Conservation (phyloP, 1,140 invertebrate genomes). For the Oryzaephilus surinamensis region DNA sequence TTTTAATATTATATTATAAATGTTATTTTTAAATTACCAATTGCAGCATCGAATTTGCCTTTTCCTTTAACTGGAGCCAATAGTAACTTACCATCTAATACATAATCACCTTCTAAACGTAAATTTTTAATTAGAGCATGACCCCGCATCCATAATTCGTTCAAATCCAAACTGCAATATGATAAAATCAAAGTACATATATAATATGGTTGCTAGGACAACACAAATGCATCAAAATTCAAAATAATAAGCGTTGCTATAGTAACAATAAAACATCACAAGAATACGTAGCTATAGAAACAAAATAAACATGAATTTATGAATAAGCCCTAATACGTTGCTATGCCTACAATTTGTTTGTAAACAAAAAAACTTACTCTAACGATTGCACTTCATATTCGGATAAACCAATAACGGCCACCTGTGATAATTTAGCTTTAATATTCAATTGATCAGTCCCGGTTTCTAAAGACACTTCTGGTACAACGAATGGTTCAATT, state of each 20-base stretch:
- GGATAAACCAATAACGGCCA: conserved; percentile 46
- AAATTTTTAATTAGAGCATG: conserved; percentile 11
- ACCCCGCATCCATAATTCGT: too few relatives aligned
- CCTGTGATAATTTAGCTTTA: conserved; percentile 53
- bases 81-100: conserved; percentile 19
- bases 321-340: too few relatives aligned
- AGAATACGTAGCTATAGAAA: too few relatives aligned
- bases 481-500: conserved; percentile 34
- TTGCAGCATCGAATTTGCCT: conserved; percentile 19
- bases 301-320: too few relatives aligned
- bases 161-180: too few relatives aligned
- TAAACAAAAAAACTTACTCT: too few relatives aligned
- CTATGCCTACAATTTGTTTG: neutral
- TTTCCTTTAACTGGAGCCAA: conserved; percentile 23
- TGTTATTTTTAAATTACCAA: conserved; percentile 12
- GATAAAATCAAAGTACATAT: conserved; percentile 16
- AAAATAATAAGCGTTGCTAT: too few relatives aligned
- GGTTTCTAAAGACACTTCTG: conserved; percentile 1
- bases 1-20: too few relatives aligned
- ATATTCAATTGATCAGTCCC: conserved; percentile 49
- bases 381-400: conserved; percentile 21
- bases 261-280: too few relatives aligned
- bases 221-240: neutral
- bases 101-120: conserved; percentile 17
- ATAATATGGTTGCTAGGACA: conserved; percentile 15